Conservation (phyloP, 2,888 invertebrate species). For the Thecocarcelia acutangulata region DNA sequence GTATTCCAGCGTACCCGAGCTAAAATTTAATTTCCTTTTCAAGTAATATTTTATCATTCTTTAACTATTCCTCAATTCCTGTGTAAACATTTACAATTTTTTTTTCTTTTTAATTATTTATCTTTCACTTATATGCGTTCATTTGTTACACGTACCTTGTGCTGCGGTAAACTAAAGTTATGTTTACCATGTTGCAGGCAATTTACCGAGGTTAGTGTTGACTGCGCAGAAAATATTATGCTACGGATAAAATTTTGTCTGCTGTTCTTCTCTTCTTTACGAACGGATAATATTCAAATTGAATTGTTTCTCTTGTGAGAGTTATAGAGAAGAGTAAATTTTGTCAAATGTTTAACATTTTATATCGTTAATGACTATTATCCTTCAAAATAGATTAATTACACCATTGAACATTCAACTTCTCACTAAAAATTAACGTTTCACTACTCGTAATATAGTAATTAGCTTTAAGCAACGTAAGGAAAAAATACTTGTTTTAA, state of each 20-base stretch:
- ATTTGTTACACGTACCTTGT: constrained; percentile 67
- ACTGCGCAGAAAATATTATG: constrained; percentile 61
- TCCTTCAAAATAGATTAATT: constrained; percentile 26
- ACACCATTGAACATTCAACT: background rate
- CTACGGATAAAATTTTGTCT: constrained; percentile 46
- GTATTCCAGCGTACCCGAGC: constrained; percentile 67
- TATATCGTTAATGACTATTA: background rate
- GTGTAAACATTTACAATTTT: constrained; percentile 7
- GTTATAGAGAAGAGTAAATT: constrained; percentile 16
- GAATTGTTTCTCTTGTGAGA: constrained; percentile 10
- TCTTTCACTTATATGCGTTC: constrained; percentile 44
- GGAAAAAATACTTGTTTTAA: too few species aligned
- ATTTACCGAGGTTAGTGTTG: constrained; percentile 55
- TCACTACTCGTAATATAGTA: too few species aligned
- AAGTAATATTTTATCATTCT: background rate
- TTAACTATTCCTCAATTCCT: constrained; percentile 42
- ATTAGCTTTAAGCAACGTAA: too few species aligned
- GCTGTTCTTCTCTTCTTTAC: constrained; percentile 3
- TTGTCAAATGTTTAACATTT: constrained; percentile 10
- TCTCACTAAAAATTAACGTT: too few species aligned
- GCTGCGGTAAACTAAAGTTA: constrained; percentile 69
- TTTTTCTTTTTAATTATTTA: background rate
- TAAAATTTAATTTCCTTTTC: background rate
- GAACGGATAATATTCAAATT: constrained; percentile 18
- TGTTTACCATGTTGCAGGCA: constrained; percentile 66